Percentiles rank a stretch among this genome's conserved stretches.
phyloP scores from a whole-genome alignment of 1,140 invertebrate genomes.

The Caerostris extrusa region DNA sequence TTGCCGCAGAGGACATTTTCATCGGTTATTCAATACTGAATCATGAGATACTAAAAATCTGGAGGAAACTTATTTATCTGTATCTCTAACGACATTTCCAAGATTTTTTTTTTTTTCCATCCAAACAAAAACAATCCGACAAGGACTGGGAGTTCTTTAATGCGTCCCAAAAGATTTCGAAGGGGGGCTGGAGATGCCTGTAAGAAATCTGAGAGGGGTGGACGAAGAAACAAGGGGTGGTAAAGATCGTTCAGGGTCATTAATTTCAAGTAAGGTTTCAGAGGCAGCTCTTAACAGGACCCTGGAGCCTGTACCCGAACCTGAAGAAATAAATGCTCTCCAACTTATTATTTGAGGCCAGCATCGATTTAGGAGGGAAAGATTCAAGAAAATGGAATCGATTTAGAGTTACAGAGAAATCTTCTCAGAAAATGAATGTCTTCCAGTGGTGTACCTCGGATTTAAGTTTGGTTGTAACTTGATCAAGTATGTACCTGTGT shows the following conservation, averaged over 20 bases:
- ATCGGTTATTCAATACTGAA: too few species aligned
- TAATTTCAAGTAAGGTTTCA: conserved; percentile 66
- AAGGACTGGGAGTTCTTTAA: conserved; percentile 24
- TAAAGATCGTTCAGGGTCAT: conserved; percentile 63
- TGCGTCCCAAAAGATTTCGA: conserved; percentile 44
- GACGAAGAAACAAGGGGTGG: neutral
- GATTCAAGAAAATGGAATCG: conserved; percentile 10
- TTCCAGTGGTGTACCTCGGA: too few species aligned
- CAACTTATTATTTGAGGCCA: conserved; percentile 47
- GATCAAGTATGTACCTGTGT: too few species aligned
- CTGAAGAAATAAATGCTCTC: neutral
- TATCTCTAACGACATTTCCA: neutral
- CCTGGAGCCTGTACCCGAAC: neutral
- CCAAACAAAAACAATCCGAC: neutral
- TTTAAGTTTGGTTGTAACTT: too few species aligned
- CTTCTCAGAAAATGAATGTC: too few species aligned
- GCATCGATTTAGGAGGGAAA: conserved; percentile 3
- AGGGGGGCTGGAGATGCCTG: neutral
- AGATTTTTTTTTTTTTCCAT: conserved; percentile 11
- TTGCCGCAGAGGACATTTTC: too few species aligned
- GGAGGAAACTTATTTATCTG: neutral
- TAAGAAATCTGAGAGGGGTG: neutral
- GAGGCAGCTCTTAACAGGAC: conserved; percentile 54
- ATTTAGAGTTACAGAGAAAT: neutral
- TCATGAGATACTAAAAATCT: too few species aligned